These are phyloP conservation scores for Acanthochromis polyacanthus DNA, from an alignment of 2,113 vertebrate species.

Conservation along the genomic window DNA sequence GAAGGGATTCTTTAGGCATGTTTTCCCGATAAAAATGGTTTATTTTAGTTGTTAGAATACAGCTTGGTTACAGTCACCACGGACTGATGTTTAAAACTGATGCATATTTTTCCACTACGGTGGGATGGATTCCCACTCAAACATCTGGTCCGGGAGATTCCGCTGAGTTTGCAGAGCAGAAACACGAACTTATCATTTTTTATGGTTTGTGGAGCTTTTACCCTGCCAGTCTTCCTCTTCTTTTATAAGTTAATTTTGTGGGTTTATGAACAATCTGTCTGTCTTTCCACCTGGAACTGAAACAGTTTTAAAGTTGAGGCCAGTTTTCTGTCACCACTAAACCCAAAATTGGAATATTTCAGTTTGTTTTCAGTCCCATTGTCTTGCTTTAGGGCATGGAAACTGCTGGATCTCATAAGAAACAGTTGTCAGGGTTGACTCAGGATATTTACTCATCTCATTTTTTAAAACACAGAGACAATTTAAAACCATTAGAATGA, in stretches of 20 bases:
- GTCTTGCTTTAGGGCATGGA: background rate
- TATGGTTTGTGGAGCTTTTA: slow-evolving; percentile 32
- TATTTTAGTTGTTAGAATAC: slow-evolving; percentile 15
- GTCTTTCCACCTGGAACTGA: background rate
- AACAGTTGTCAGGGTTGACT: background rate
- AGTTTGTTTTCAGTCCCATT: background rate
- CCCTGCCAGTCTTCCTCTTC: background rate
- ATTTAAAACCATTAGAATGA: too few relatives aligned
- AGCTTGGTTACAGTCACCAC: slow-evolving; percentile 1
- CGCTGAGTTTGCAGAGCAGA: slow-evolving; percentile 48
- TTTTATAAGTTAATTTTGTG: background rate
- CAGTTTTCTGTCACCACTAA: background rate
- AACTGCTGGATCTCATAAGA: background rate
- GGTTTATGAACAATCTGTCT: background rate
- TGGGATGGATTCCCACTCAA: slow-evolving; percentile 19
- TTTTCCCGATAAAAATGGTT: slow-evolving; percentile 1
- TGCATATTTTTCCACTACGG: slow-evolving; percentile 57
- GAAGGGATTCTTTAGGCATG: background rate
- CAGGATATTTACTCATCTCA: too few relatives aligned
- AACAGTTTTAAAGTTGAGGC: background rate
- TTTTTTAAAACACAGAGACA: too few relatives aligned
- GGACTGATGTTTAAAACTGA: slow-evolving; percentile 27
- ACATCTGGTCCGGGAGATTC: slow-evolving; percentile 67
- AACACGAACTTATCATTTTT: slow-evolving; percentile 43
- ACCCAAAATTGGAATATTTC: background rate